These are phyloP conservation scores for Drosophila crucigera DNA, from an alignment of 2,888 invertebrate species.

Conservation along the genomic window DNA sequence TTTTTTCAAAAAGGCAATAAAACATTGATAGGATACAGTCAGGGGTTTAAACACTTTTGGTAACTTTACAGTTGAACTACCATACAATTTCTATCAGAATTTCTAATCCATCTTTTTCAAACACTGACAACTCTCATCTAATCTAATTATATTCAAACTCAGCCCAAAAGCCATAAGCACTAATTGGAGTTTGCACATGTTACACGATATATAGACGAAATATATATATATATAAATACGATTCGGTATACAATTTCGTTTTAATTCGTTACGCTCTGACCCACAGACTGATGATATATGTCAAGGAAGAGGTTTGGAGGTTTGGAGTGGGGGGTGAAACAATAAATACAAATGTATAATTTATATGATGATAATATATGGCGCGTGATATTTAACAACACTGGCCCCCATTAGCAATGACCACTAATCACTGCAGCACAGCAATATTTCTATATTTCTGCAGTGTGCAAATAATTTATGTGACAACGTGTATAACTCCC, in stretches of 20 bases:
- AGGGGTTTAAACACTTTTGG: not conserved
- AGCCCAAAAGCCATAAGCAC: slow-evolving; percentile 6
- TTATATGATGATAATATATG: slow-evolving; percentile 57
- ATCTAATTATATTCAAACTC: not conserved
- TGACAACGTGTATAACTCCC: slow-evolving; percentile 64
- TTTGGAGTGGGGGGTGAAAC: not conserved
- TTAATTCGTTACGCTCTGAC: slow-evolving; percentile 32
- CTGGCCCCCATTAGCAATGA: slow-evolving; percentile 65
- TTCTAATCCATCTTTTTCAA: not conserved
- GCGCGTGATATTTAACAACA: slow-evolving; percentile 64
- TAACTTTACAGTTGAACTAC: not conserved
- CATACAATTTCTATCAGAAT: not conserved
- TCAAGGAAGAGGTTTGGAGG: not conserved
- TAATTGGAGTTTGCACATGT: slow-evolving; percentile 6
- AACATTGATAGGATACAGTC: no score
- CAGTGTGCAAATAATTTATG: slow-evolving; percentile 65
- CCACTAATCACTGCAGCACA: slow-evolving; percentile 60
- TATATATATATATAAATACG: not conserved
- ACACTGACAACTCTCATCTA: not conserved
- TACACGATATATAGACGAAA: not conserved
- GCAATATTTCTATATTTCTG: slow-evolving; percentile 35
- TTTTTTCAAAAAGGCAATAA: not conserved
- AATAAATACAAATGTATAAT: slow-evolving; percentile 27
- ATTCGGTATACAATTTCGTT: slow-evolving; percentile 17
- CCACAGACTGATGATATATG: slow-evolving; percentile 30